Evolutionary conservation across 2,113 vertebrate species (phyloP).

Genomic region (Macquaria ambigua): DNA sequence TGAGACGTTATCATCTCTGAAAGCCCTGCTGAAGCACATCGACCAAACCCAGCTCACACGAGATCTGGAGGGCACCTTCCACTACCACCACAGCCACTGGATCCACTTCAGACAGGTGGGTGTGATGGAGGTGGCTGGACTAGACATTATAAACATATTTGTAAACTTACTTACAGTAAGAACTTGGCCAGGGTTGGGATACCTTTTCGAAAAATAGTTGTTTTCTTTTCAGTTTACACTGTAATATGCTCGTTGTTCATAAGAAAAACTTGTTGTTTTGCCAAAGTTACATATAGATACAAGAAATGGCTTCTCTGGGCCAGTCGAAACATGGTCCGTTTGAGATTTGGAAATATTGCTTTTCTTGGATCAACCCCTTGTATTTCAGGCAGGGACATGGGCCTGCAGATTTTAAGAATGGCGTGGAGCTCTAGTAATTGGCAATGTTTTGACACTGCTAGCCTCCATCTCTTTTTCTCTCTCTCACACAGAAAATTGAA

Average conservation of each 20-base stretch:
- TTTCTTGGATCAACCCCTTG: neutral
- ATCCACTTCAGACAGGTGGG: conserved; percentile 87
- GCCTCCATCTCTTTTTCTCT: neutral
- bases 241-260: neutral
- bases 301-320: neutral
- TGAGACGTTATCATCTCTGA: conserved; percentile 87
- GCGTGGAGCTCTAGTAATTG: neutral
- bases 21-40: conserved; percentile 86
- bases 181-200: neutral
- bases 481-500: conserved; percentile 85
- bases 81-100: conserved; percentile 88
- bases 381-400: neutral
- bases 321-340: conserved; percentile 37
- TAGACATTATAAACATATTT: conserved; percentile 12
- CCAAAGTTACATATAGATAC: neutral
- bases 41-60: conserved; percentile 86
- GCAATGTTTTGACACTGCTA: neutral
- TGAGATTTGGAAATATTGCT: neutral
- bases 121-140: neutral
- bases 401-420: too few relatives aligned
- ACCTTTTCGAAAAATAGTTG: neutral
- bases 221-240: neutral
- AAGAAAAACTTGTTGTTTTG: neutral
- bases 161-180: neutral
- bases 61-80: conserved; percentile 86